Evolutionary conservation across 2,888 invertebrate species (phyloP), one percentile per base, ranked within the genome.

Genomic region (Luperina testacea): DNA sequence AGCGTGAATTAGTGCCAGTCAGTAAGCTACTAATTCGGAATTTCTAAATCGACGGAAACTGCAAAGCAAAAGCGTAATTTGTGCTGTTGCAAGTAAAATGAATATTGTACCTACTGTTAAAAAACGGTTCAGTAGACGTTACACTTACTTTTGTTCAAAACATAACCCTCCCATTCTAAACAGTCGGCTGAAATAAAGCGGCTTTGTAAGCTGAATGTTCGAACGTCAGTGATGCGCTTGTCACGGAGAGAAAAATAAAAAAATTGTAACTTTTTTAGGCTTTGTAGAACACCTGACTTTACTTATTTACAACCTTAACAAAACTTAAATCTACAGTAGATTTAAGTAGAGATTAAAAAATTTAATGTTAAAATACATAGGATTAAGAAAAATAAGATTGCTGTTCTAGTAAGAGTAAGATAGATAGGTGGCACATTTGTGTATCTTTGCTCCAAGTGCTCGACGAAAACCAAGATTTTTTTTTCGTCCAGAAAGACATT

Each of bases 271-370:
- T 77, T 81, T 84, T 83, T 83, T 67, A 42, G 24, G 78, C 73
- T 77, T 67, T 45, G 8, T 68, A 77, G 63, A 81, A 81, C 86
- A 88, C 88, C 89, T 88, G 88, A 88, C 86, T 78, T 81, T 63
- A 74, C 75, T 68, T 72, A 42, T n/a, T 42, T 32, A 32, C 5
- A 4, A 69, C 69, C 20, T 7, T 13, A 51, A 2, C 8, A 17
- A 70, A 38, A 69, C 11, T 8, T 45, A 57, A 71, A 48, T 15
- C 1, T 17, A 24, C 13, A 42, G n/a, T 24, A 32, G 32, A 6
- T 24, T 13, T 45, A 27, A 0, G 38, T 17, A 80, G 38, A 64
- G 38, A 38, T 65, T 15, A 0, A 45, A n/a, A 27, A 63, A 63
- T 27, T 4, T 3, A 6, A 5, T 13, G 1, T 9, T 20, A 20